Base-by-base conservation (phyloP, 64 coral and sea anemone species). In the Dendronephthya gigantea region DNA sequence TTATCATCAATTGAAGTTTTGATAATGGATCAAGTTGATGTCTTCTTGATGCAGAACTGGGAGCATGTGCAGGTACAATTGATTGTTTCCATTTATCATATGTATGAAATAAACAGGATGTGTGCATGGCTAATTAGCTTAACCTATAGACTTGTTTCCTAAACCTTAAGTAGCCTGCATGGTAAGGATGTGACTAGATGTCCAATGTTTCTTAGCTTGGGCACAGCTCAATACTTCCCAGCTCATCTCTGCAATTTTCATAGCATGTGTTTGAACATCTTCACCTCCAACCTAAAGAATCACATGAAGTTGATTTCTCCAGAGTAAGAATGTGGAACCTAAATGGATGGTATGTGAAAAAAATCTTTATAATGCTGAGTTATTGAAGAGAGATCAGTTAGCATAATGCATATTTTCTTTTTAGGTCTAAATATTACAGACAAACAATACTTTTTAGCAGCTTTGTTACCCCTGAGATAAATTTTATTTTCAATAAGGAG, bases 11-110 rank as follows among this genome's bases (percentile, higher is more conserved):
- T 97, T 40, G 94, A 97, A 88, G 68, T 97, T 27, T 23, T 97
- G 7, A 93, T 97, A 37, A 33, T 91, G 27, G 94, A 97, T 66
- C 94, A 97, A 93, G 85, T 87, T 31, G 94, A 97, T 89, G 94
- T 97, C 45, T 97, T 93, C 41, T 86, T 97, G 1, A 97, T 97
- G 94, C 94, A 97, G 37, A 97, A 97, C 76, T 97, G 94, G 94
- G 94, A 97, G 70, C 94, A 97, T 84, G 85, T 97, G 25, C 89
- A 88, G 90, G 94, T 97, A 84, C 27, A 16, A 4, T 23, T 14
- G 23, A 30, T 32, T 33, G 14, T n/a, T 33, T 85, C 19, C 33
- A 17, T 22, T 51, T 29, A 51, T 2, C 35, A 41, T n/a, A n/a
- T n/a, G n/a, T n/a, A n/a, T n/a, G n/a, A n/a, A n/a, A n/a, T n/a